Evolutionary conservation across 2,888 invertebrate genomes (phyloP).

Genomic region (Leptogaster cylindrica): DNA sequence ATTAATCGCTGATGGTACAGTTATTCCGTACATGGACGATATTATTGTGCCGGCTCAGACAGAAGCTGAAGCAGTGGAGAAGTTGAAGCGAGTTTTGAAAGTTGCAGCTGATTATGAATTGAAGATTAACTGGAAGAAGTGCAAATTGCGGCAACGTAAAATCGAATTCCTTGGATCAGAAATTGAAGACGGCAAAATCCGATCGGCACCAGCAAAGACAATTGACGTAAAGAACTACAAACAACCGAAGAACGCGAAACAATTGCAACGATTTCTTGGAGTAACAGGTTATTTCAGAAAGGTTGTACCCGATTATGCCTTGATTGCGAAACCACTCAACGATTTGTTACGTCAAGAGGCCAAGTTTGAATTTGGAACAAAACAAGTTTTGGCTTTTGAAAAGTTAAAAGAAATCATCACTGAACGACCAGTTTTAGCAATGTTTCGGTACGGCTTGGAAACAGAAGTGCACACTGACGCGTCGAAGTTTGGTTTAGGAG

Average conservation of each 20-base stretch:
- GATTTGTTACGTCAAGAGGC: constrained; percentile 41
- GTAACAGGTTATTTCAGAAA: constrained; percentile 37
- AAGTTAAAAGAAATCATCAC: neutral
- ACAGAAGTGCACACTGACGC: constrained; percentile 54
- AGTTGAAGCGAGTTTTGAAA: constrained; percentile 41
- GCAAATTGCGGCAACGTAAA: constrained; percentile 41
- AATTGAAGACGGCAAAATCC: constrained; percentile 43
- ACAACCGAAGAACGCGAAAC: too few relatives aligned
- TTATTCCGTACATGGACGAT: constrained; percentile 47
- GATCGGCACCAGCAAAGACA: constrained; percentile 48
- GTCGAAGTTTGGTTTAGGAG: constrained; percentile 50
- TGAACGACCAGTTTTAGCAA: neutral
- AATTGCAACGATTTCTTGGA: too few relatives aligned
- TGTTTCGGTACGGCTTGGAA: neutral
- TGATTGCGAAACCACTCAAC: constrained; percentile 37
- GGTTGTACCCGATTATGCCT: constrained; percentile 37
- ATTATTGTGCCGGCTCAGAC: constrained; percentile 45
- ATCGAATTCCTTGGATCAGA: neutral
- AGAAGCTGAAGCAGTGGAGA: constrained; percentile 41
- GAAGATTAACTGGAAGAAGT: constrained; percentile 46
- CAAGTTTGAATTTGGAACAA: constrained; percentile 17
- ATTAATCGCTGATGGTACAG: too few relatives aligned
- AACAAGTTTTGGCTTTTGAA: neutral
- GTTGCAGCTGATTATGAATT: constrained; percentile 44
- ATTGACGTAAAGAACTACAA: constrained; percentile 50